Base-by-base conservation (phyloP, 2,888 invertebrate genomes). In the Gastracanthus pulcherrimus region DNA sequence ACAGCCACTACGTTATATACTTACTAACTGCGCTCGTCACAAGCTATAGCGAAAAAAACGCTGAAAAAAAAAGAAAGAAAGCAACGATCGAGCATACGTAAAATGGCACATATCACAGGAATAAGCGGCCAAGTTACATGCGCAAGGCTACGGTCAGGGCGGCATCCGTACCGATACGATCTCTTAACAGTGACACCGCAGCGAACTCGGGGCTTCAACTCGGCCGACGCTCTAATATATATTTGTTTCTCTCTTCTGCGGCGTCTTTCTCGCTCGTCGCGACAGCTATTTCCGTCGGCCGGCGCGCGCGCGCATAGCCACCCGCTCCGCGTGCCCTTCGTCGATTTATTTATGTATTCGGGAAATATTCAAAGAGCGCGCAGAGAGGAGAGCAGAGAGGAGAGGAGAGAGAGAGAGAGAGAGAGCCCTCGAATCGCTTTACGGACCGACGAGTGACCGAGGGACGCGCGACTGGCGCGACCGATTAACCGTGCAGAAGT, bases 381-480 rank as follows among this genome's bases (percentile, higher is more conserved):
- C 29, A 66, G 55, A 55, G 67, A 55, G 45, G 60, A 31, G 60
- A n/a, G 16, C 23, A 26, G 62, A 62, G n/a, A n/a, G n/a, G n/a
- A n/a, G n/a, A n/a, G n/a, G n/a, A n/a, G n/a, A n/a, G n/a, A n/a
- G n/a, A n/a, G n/a, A n/a, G n/a, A n/a, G n/a, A n/a, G n/a, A n/a
- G n/a, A n/a, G n/a, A n/a, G n/a, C n/a, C n/a, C n/a, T n/a, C n/a
- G n/a, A n/a, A n/a, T n/a, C n/a, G n/a, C n/a, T n/a, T n/a, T n/a
- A n/a, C n/a, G n/a, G n/a, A n/a, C n/a, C n/a, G n/a, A n/a, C 62
- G 70, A 78, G 62, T 78, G 78, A 55, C 71, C 71, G 64, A 23
- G 67, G n/a, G n/a, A 55, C 51, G 48, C n/a, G n/a, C n/a, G n/a
- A n/a, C n/a, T n/a, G n/a, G n/a, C n/a, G 7, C 58, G 58, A 41